Conservation (phyloP, 2,888 invertebrate species). For the Caenorhabditis sp. region DNA sequence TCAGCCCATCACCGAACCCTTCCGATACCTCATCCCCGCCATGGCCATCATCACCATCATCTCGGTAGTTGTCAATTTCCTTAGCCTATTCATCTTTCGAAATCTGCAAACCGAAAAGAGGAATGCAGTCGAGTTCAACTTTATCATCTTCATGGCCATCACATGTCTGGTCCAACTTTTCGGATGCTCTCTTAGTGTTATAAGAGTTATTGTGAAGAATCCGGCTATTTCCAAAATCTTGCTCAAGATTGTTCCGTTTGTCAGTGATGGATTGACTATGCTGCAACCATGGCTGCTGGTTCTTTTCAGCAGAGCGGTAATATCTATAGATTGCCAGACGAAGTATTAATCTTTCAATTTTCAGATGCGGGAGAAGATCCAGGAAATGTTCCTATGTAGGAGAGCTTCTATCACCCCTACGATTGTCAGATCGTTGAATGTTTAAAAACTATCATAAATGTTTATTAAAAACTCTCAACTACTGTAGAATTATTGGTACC, state of each 20-base stretch:
- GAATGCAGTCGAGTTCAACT: slow-evolving; percentile 20
- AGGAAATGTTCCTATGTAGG: too few relatives aligned
- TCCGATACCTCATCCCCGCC: not conserved
- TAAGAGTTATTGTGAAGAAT: not conserved
- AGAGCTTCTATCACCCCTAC: too few relatives aligned
- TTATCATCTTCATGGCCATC: slow-evolving; percentile 30
- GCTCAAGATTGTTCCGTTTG: slow-evolving; percentile 6
- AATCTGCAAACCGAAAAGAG: not conserved
- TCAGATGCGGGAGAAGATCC: too few relatives aligned
- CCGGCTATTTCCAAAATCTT: not conserved
- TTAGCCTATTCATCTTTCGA: not conserved
- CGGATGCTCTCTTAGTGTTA: slow-evolving; percentile 27
- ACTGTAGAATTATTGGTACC: not conserved
- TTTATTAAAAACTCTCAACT: slow-evolving; percentile 17
- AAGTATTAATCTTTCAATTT: too few relatives aligned
- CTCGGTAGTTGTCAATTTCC: not conserved
- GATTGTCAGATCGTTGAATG: too few relatives aligned
- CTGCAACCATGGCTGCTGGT: slow-evolving; percentile 47
- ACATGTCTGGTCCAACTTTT: slow-evolving; percentile 35
- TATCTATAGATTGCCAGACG: too few relatives aligned
- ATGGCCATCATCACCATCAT: slow-evolving; percentile 1
- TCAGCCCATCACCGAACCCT: slow-evolving; percentile 9
- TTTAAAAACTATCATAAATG: too few relatives aligned
- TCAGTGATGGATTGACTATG: slow-evolving; percentile 46
- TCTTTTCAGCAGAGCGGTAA: slow-evolving; percentile 31